phyloP scores from a whole-genome alignment of 2,113 vertebrate genomes.

The Passer montanus region DNA sequence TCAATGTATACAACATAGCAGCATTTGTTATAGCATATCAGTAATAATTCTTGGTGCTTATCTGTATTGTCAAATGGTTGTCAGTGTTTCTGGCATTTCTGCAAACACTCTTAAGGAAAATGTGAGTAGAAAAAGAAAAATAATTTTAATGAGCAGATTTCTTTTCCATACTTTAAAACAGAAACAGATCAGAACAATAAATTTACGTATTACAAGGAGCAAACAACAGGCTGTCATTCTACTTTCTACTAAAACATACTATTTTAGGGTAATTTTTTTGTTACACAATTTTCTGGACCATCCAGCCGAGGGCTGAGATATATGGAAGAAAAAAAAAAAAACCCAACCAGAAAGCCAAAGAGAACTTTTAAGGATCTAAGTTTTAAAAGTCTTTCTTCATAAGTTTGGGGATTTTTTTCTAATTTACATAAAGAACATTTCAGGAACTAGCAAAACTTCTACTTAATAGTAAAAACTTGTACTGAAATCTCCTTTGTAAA shows the following conservation, averaged over 20 bases:
- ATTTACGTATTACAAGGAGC: neutral
- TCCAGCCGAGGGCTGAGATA: neutral
- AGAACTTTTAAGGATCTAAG: neutral
- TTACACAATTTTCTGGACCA: neutral
- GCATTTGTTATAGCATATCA: neutral
- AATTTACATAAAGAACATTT: neutral
- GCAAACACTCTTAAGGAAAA: neutral
- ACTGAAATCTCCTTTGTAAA: neutral
- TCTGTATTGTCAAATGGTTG: neutral
- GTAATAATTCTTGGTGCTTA: neutral
- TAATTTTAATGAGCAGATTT: slow-evolving; percentile 8
- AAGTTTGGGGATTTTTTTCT: neutral
- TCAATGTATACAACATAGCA: neutral
- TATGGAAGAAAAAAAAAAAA: neutral
- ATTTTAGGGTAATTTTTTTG: neutral
- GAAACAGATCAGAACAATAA: neutral
- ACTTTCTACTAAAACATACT: neutral
- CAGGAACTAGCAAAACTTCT: neutral
- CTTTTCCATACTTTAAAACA: neutral
- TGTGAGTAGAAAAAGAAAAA: neutral
- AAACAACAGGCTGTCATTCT: neutral
- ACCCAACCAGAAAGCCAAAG: neutral
- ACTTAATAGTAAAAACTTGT: neutral
- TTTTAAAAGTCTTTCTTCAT: neutral
- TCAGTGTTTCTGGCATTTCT: neutral